Evolutionary conservation across 2,113 vertebrate species (phyloP), one percentile per base, ranked within the genome.

Genomic region (Pachypanchax playfairii): DNA sequence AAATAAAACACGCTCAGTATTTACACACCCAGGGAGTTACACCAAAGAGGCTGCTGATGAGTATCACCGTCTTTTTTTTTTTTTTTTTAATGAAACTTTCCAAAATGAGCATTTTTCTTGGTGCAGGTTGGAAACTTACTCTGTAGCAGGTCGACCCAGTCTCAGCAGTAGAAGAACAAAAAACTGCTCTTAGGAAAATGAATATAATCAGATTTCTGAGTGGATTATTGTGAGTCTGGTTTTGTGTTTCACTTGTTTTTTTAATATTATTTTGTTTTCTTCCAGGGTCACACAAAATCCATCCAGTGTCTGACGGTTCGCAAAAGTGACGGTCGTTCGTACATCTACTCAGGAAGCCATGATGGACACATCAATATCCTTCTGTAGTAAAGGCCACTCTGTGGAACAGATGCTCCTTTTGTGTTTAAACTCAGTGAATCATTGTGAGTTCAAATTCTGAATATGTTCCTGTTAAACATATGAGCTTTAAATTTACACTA

Each of bases 281-380:
- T 31, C 24, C 90, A 99, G 97, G 97, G 97, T 70, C 97, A 99
- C 85, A 95, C 82, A 75, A 99, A 98, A 60, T 96, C 97, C 22
- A 94, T 99, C 85, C 96, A 99, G 88, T 97, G 93, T 88, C 71
- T 99, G 82, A 94, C 95, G 0, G 91, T 96, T 53, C 95, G 98
- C 79, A 96, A 84, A 80, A 92, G 82, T 0, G 92, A 94, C 1
- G 94, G 93, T 0, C 89, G 86, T 63, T 75, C 91, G 17, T 91
- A 85, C 85, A 97, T 99, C 90, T 99, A 96, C 81, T 96, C 97
- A 0, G 97, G 94, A 67, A 97, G 97, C 87, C 94, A 96, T 1
- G 97, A 98, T 3, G 97, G 97, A 43, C 95, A 98, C 83, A 95
- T 99, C 81, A 98, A 98, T 99, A 99, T 99, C 97, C 95, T 98